phyloP scores from a whole-genome alignment of 92 coral and sea anemone genomes.

The Umimayanthus chanpuru region DNA sequence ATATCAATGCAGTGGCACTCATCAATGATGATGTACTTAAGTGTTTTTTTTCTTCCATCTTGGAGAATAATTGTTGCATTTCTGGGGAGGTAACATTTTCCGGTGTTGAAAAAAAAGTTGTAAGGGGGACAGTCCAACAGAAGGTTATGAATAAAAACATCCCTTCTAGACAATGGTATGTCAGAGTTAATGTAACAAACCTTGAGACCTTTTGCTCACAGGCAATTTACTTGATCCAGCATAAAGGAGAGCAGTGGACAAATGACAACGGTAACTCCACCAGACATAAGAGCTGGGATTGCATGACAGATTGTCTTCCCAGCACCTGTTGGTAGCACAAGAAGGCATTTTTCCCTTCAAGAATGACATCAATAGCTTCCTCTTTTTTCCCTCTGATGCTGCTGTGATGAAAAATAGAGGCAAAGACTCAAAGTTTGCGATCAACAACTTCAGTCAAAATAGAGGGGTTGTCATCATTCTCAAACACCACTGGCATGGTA shows the following conservation, averaged over 20 bases:
- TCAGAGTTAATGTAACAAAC: constrained; percentile 62
- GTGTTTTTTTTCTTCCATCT: no score
- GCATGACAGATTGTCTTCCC: constrained; percentile 71
- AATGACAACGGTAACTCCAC: constrained; percentile 57
- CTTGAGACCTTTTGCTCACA: constrained; percentile 49
- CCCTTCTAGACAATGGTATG: constrained; percentile 46
- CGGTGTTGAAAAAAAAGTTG: constrained; percentile 45
- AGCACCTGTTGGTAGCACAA: constrained; percentile 67
- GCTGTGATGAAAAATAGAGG: constrained; percentile 14
- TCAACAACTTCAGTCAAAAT: neutral
- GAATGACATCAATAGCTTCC: constrained; percentile 43
- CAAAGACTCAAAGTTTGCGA: neutral
- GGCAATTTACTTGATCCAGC: constrained; percentile 62
- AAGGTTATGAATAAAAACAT: constrained; percentile 42
- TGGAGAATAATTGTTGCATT: no score
- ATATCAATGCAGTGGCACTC: no score
- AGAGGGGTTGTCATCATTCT: no score
- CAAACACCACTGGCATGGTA: no score
- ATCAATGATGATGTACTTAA: no score
- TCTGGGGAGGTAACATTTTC: no score
- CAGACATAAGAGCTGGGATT: constrained; percentile 57
- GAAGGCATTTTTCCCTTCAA: constrained; percentile 26
- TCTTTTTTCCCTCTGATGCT: constrained; percentile 53
- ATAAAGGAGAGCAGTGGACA: constrained; percentile 56
- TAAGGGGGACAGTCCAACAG: constrained; percentile 47